Evolutionary conservation across 2,888 invertebrate genomes (phyloP).

Genomic region (Galeopsomyia nigrocyanea): DNA sequence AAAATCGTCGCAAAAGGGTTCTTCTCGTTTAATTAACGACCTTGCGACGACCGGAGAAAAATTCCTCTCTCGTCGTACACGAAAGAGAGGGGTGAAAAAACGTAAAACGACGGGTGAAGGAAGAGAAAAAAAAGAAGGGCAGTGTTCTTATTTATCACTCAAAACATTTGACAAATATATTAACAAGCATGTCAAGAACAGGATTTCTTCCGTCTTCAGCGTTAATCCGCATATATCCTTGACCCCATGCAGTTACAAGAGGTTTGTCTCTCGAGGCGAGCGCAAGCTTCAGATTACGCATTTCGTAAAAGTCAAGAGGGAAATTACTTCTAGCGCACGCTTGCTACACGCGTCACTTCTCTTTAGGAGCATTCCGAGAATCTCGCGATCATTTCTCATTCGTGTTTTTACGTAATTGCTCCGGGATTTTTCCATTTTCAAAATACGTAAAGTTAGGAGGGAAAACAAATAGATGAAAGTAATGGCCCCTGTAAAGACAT

Average conservation of each 20-base stretch:
- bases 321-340: constrained; percentile 29
- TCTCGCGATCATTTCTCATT: constrained; percentile 20
- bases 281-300: constrained; percentile 53
- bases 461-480: constrained; percentile 14
- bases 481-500: not conserved
- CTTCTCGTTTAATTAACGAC: too few relatives aligned
- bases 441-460: constrained; percentile 3
- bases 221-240: constrained; percentile 39
- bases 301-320: constrained; percentile 49
- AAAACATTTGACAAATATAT: too few relatives aligned
- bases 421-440: constrained; percentile 5
- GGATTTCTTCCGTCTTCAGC: not conserved
- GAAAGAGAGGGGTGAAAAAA: too few relatives aligned
- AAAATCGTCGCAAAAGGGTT: too few relatives aligned
- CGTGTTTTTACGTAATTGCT: constrained; percentile 28
- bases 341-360: constrained; percentile 39
- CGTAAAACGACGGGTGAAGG: too few relatives aligned
- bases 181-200: too few relatives aligned
- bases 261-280: too few relatives aligned
- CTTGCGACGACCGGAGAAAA: too few relatives aligned
- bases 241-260: constrained; percentile 45
- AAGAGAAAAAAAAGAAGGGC: too few relatives aligned
- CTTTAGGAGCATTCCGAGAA: constrained; percentile 39
- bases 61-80: too few relatives aligned
- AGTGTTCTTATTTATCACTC: too few relatives aligned